phyloP scores from a whole-genome alignment of 2,888 invertebrate species.

The Lepidocyrtinus sp. region DNA sequence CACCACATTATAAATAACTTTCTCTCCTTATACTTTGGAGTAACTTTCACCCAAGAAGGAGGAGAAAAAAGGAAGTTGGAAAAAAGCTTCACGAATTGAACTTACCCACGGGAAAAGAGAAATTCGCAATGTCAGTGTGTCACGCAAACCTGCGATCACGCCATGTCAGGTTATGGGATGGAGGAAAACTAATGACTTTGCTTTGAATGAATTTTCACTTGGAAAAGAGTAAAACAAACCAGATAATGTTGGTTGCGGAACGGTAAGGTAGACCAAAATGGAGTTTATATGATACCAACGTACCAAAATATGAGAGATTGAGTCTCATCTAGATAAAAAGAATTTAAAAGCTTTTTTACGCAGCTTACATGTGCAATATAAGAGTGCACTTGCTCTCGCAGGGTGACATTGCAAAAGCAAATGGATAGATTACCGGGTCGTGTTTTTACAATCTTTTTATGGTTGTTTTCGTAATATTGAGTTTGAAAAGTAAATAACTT shows the following conservation, averaged over 20 bases:
- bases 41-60: neutral
- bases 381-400: neutral
- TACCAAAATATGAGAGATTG: slow-evolving; percentile 1
- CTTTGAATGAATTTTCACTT: slow-evolving; percentile 26
- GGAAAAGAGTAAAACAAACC: neutral
- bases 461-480: neutral
- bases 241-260: slow-evolving; percentile 3
- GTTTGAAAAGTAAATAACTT: neutral
- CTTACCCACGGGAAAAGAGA: neutral
- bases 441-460: neutral
- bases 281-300: neutral
- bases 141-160: slow-evolving; percentile 56
- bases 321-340: neutral
- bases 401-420: neutral
- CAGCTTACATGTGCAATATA: neutral
- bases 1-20: slow-evolving; percentile 13
- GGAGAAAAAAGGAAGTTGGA: slow-evolving; percentile 13
- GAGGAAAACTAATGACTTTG: slow-evolving; percentile 23
- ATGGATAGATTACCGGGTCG: neutral
- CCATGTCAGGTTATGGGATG: slow-evolving; percentile 24
- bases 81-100: slow-evolving; percentile 8
- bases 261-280: too few relatives aligned
- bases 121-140: slow-evolving; percentile 46
- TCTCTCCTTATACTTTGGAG: neutral
- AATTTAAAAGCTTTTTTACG: neutral